phyloP scores from a whole-genome alignment of 2,888 invertebrate genomes.

The Parnassius mnemosyne region DNA sequence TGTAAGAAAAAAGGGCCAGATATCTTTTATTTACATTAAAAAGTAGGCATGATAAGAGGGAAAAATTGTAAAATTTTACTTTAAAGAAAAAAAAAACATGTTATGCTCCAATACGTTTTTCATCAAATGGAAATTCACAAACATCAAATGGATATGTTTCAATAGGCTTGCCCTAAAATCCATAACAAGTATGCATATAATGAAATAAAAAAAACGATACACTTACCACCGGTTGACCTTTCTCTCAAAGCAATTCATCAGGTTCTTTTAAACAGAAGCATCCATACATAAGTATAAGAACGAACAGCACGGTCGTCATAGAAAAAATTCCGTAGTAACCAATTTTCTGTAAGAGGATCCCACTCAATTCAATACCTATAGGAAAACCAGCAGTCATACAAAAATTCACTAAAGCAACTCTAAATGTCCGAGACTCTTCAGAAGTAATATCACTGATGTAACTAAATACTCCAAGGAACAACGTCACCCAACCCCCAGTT shows the following conservation, averaged over 20 bases:
- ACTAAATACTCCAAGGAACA: conserved; percentile 81
- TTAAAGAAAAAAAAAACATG: too few species aligned
- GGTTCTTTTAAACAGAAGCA: conserved; percentile 85
- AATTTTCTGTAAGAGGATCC: conserved; percentile 63
- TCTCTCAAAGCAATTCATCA: conserved; percentile 59
- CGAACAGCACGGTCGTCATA: conserved; percentile 58
- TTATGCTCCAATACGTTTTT: too few species aligned
- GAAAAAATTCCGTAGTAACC: conserved; percentile 73
- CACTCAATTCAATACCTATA: conserved; percentile 78
- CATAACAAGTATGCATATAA: too few species aligned
- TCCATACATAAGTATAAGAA: conserved; percentile 86
- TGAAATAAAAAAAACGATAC: not conserved
- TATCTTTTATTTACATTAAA: too few species aligned
- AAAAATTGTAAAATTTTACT: too few species aligned
- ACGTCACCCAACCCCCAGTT: conserved; percentile 79
- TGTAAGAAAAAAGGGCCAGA: too few species aligned
- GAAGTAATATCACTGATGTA: conserved; percentile 83
- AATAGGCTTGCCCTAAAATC: too few species aligned
- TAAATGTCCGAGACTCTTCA: conserved; percentile 78
- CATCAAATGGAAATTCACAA: too few species aligned
- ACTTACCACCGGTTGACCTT: conserved; percentile 63
- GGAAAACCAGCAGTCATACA: conserved; percentile 81
- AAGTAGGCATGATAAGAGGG: too few species aligned
- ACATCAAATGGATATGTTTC: too few species aligned
- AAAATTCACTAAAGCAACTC: conserved; percentile 82